Evolutionary conservation across 2,113 vertebrate genomes (phyloP), one percentile per base, ranked within the genome.

Genomic region (Ploceus nigricollis): DNA sequence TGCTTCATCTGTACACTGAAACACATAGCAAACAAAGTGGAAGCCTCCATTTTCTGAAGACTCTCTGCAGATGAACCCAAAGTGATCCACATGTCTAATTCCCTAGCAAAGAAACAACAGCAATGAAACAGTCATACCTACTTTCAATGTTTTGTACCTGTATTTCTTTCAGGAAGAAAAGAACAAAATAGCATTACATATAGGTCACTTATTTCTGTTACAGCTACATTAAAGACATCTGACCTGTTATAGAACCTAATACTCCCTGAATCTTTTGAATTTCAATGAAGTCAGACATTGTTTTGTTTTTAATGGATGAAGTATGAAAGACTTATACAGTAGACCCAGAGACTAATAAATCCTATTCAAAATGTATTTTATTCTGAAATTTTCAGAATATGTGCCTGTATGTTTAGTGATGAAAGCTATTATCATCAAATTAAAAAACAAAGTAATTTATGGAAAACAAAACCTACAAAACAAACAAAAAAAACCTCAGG

Each of bases 61-160:
- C 94, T 99, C 99, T 89, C 99, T 99, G 98, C 99, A 99, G 97
- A 99, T 99, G 96, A 99, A 99, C 68, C 99, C 99, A 71, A 99
- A 99, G 96, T 99, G 99, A 98, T 99, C 99, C 97, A 99, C 99
- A 1, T 99, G 99, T 85, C 98, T 98, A 94, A 99, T 99, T 89
- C 99, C 99, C 99, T 99, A 86, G 31, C 42, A 94, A 40, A 91
- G 89, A 93, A 95, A 60, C 22, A 90, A 77, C 25, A 81, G 33
- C 6, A 89, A 68, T 13, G 21, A 87, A 92, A 69, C 11, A 91
- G 35, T 21, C 25, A 20, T 5, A 27, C 25, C 50, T 40, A 15
- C 19, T 65, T 44, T 23, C 24, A 44, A 2, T 35, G 37, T 30
- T 90, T 42, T 82, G 42, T 27, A 82, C 25, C 11, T 75, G 10